Conservation (phyloP, 2,113 vertebrate genomes). For the Elephas maximus region DNA sequence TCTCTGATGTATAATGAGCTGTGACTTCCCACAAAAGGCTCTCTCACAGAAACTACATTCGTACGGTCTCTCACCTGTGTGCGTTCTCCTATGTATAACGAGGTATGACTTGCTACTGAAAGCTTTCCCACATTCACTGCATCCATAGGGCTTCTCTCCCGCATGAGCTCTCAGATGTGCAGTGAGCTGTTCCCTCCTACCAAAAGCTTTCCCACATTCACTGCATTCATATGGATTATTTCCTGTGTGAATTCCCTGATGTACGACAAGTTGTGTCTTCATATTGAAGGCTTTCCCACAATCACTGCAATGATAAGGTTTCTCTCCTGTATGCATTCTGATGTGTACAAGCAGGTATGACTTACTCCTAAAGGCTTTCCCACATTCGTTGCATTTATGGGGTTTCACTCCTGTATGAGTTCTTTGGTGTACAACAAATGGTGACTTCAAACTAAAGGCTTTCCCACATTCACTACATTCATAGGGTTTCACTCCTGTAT, state of each 20-base stretch:
- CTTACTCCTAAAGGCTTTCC: conserved; percentile 78
- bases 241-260: conserved; percentile 77
- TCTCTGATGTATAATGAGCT: conserved; percentile 81
- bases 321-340: conserved; percentile 78
- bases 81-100: conserved; percentile 75
- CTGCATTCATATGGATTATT: conserved; percentile 73
- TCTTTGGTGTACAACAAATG: conserved; percentile 76
- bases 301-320: conserved; percentile 71
- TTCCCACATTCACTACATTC: conserved; percentile 78
- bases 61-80: conserved; percentile 82
- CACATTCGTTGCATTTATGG: conserved; percentile 75
- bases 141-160: conserved; percentile 74
- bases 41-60: conserved; percentile 76
- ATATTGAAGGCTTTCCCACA: conserved; percentile 81
- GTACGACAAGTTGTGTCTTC: conserved; percentile 76
- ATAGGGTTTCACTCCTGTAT: conserved; percentile 78
- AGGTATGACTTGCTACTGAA: conserved; percentile 82
- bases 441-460: conserved; percentile 79
- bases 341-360: conserved; percentile 77
- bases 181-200: conserved; percentile 75
- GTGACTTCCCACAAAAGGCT: conserved; percentile 78
- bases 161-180: conserved; percentile 75
- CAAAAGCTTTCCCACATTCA: conserved; percentile 79
- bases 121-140: conserved; percentile 73
- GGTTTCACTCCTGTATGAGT: conserved; percentile 78